phyloP scores from a whole-genome alignment of 2,113 vertebrate species.

The Pomatorhinus ruficollis region DNA sequence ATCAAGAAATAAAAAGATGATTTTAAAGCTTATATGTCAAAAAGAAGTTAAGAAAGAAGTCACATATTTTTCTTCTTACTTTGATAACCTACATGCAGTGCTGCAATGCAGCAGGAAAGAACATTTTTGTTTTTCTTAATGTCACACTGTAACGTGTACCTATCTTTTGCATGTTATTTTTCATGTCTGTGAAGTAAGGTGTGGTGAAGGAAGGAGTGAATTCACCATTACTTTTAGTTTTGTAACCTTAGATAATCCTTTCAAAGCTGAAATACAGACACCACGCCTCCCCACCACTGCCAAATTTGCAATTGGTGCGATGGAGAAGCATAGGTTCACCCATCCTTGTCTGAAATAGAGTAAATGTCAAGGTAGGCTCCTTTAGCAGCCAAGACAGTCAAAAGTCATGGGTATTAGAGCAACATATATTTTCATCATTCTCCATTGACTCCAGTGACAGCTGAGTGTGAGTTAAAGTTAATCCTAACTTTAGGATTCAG shows the following conservation, averaged over 20 bases:
- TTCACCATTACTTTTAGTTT: not conserved
- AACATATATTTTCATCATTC: not conserved
- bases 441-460: not conserved
- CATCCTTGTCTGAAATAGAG: not conserved
- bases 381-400: not conserved
- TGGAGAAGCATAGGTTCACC: not conserved
- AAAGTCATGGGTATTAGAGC: not conserved
- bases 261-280: not conserved
- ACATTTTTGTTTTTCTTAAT: not conserved
- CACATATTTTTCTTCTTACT: not conserved
- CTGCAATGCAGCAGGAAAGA: not conserved
- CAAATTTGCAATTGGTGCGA: not conserved
- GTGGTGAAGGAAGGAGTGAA: not conserved
- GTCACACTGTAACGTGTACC: fast-evolving
- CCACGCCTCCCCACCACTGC: fast-evolving
- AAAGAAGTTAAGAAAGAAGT: not conserved
- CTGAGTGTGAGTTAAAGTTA: not conserved
- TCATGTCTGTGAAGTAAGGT: not conserved
- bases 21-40: not conserved
- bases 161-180: not conserved
- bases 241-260: not conserved
- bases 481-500: not conserved
- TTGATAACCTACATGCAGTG: not conserved
- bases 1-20: not conserved
- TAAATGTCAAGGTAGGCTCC: not conserved